Conservation (phyloP, 2,888 invertebrate genomes). For the Sesamia inferens region DNA sequence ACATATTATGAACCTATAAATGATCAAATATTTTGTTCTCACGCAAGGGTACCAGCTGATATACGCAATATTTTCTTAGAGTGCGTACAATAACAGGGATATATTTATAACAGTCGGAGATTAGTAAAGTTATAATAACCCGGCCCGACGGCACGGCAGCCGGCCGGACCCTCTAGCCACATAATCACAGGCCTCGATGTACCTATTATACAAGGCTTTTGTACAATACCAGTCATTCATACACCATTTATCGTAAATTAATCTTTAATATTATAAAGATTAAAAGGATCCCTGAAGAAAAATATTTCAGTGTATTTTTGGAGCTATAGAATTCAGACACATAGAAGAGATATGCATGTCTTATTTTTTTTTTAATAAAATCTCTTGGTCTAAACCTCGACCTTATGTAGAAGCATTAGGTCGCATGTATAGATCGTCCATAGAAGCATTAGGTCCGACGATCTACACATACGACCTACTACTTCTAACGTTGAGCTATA, state of each 20-base stretch:
- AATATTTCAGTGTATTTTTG: background rate
- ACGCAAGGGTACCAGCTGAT: slow-evolving; percentile 26
- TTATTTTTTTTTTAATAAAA: background rate
- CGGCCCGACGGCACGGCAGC: slow-evolving; percentile 61
- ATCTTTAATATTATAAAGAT: background rate
- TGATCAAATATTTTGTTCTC: slow-evolving; percentile 22
- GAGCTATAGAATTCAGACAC: background rate
- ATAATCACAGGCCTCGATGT: slow-evolving; percentile 71
- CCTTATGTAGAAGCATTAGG: too few species aligned
- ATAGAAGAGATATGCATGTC: background rate
- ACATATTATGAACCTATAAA: background rate
- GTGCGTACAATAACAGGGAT: slow-evolving; percentile 36
- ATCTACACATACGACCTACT: too few species aligned
- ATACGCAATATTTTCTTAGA: slow-evolving; percentile 29
- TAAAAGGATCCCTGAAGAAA: background rate
- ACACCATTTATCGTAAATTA: slow-evolving; percentile 22
- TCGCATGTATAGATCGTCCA: too few species aligned
- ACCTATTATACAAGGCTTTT: slow-evolving; percentile 20
- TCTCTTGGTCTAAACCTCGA: background rate
- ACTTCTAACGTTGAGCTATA: too few species aligned
- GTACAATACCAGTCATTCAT: slow-evolving; percentile 35
- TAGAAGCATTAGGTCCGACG: too few species aligned
- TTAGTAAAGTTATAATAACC: slow-evolving; percentile 72
- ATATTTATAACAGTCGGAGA: slow-evolving; percentile 45
- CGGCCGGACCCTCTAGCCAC: slow-evolving; percentile 68